A percentile compares a stretch with the other conserved stretches of the same genome.
Conservation (phyloP, 2,888 invertebrate genomes). For the Cancer borealis region DNA sequence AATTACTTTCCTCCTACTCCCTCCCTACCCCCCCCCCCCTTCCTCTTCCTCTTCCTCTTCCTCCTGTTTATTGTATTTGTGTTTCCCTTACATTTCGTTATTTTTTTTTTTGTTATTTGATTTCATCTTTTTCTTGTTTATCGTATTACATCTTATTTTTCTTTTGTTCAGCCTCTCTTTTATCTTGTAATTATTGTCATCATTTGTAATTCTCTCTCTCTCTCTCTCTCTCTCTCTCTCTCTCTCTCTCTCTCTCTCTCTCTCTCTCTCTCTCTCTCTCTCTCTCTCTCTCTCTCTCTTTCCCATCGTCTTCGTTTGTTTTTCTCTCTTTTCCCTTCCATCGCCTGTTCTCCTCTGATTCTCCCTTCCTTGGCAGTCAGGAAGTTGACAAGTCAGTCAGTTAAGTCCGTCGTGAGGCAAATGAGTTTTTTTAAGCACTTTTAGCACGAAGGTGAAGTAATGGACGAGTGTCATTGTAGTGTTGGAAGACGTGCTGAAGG, state of each 20-base stretch:
- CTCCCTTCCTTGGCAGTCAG: background rate
- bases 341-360: background rate
- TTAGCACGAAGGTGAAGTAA: background rate
- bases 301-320: background rate
- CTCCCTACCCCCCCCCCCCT: background rate
- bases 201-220: background rate
- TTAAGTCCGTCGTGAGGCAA: slow-evolving; percentile 26
- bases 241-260: background rate
- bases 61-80: background rate
- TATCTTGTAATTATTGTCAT: background rate
- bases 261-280: slow-evolving; percentile 44
- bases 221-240: background rate
- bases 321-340: background rate
- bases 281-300: background rate
- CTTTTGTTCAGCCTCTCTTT: background rate
- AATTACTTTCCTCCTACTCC: slow-evolving; percentile 16
- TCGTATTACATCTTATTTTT: background rate
- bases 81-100: background rate
- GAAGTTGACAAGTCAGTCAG: background rate
- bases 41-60: background rate
- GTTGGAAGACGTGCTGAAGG: background rate
- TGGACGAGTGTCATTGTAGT: background rate
- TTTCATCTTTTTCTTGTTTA: background rate
- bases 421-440: slow-evolving; percentile 17
- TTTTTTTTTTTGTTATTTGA: background rate